Conservation (phyloP, 2,888 invertebrate species). For the Thecocarcelia acutangulata region DNA sequence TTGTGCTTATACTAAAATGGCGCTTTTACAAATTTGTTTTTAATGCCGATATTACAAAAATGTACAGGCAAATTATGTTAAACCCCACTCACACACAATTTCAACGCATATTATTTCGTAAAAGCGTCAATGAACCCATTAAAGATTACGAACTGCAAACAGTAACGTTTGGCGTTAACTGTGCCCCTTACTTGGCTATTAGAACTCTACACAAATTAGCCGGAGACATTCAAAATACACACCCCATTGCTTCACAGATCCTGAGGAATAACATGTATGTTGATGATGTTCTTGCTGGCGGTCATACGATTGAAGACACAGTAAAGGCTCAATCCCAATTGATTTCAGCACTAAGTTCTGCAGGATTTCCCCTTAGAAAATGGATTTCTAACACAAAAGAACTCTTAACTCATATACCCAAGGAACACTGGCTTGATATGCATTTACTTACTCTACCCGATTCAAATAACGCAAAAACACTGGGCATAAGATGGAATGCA, state of each 20-base stretch:
- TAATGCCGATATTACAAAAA: too few species aligned
- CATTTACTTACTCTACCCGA: neutral
- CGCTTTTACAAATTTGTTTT: too few species aligned
- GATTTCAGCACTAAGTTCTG: neutral
- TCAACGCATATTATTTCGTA: conserved; percentile 13
- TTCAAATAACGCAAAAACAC: neutral
- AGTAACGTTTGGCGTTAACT: too few species aligned
- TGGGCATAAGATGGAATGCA: neutral
- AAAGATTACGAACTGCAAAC: too few species aligned
- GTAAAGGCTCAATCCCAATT: neutral
- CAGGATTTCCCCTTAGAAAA: neutral
- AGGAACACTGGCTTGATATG: too few species aligned
- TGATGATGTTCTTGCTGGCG: neutral
- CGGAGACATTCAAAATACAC: neutral
- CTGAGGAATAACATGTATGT: conserved; percentile 1
- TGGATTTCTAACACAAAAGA: neutral
- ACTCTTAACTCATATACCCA: neutral
- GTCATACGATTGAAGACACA: neutral
- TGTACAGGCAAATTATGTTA: conserved; percentile 41
- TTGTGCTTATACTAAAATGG: too few species aligned
- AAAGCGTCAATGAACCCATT: too few species aligned
- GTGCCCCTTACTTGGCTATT: too few species aligned
- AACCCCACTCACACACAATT: conserved; percentile 6
- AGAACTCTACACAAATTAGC: too few species aligned
- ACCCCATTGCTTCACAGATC: neutral